phyloP scores from a whole-genome alignment of 1,140 invertebrate species.

The Nephila pilipes region DNA sequence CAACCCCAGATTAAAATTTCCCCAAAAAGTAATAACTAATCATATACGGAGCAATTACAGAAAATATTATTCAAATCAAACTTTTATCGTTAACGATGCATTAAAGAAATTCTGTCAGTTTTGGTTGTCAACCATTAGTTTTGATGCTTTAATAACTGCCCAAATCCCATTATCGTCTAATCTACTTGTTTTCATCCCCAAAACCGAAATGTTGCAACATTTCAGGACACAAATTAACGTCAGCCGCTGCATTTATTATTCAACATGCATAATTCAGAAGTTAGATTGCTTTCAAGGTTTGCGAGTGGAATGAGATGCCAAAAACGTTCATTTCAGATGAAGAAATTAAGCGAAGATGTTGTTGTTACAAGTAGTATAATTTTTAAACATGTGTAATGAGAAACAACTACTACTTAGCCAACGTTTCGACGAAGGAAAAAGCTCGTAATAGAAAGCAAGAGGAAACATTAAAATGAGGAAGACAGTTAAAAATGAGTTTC shows the following conservation, averaged over 20 bases:
- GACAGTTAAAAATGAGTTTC: slow-evolving; percentile 8
- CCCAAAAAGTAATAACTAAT: not conserved
- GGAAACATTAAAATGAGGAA: too few relatives aligned
- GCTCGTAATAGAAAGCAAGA: not conserved
- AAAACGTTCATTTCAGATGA: slow-evolving; percentile 7
- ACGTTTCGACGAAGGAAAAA: not conserved
- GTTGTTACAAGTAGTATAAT: not conserved
- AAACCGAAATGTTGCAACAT: slow-evolving; percentile 14
- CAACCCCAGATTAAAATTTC: not conserved
- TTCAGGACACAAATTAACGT: slow-evolving; percentile 31
- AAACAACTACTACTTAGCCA: not conserved
- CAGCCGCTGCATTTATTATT: slow-evolving; percentile 7
- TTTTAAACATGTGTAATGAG: not conserved
- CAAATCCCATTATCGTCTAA: slow-evolving; percentile 19
- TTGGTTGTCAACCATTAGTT: not conserved
- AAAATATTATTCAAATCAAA: slow-evolving; percentile 24
- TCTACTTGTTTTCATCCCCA: not conserved
- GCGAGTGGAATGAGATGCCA: slow-evolving; percentile 1
- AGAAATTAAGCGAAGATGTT: not conserved
- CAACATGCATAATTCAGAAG: slow-evolving; percentile 15
- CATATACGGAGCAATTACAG: not conserved
- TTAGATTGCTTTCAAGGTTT: slow-evolving; percentile 25
- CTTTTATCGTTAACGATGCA: not conserved
- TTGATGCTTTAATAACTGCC: slow-evolving; percentile 6
- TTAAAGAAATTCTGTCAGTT: not conserved